Conservation (phyloP, 2,888 invertebrate genomes). For the Timema cristinae region DNA sequence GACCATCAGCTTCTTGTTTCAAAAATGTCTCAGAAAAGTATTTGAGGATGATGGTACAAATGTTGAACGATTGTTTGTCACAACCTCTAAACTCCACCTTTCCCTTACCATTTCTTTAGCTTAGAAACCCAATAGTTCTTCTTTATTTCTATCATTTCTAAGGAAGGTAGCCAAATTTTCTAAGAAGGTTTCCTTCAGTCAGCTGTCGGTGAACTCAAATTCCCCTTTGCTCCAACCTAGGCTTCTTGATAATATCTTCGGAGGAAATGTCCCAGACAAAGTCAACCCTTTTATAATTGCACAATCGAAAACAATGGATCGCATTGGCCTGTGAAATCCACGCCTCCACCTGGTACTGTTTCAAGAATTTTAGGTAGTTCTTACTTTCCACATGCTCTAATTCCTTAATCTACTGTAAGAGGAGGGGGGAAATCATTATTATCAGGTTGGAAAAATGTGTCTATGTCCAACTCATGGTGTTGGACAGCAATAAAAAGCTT, state of each 20-base stretch:
- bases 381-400: background rate
- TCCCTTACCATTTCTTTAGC: background rate
- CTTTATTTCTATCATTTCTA: constrained; percentile 4
- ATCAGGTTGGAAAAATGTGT: background rate
- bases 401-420: background rate
- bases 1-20: constrained; percentile 1
- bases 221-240: background rate
- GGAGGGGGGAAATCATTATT: background rate
- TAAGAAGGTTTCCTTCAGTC: background rate
- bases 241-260: background rate
- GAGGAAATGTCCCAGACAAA: constrained; percentile 2
- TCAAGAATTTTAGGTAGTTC: background rate
- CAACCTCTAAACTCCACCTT: background rate
- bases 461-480: constrained; percentile 5
- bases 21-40: background rate
- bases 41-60: background rate
- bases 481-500: background rate
- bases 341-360: constrained; percentile 2
- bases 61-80: background rate
- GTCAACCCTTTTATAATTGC: constrained; percentile 1
- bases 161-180: background rate
- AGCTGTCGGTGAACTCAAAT: background rate
- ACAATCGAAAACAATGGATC: constrained; percentile 7
- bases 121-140: background rate
- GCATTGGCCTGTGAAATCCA: constrained; percentile 13